Evolutionary conservation across 2,113 vertebrate species (phyloP).

Genomic region (Burhinus oedicnemus): DNA sequence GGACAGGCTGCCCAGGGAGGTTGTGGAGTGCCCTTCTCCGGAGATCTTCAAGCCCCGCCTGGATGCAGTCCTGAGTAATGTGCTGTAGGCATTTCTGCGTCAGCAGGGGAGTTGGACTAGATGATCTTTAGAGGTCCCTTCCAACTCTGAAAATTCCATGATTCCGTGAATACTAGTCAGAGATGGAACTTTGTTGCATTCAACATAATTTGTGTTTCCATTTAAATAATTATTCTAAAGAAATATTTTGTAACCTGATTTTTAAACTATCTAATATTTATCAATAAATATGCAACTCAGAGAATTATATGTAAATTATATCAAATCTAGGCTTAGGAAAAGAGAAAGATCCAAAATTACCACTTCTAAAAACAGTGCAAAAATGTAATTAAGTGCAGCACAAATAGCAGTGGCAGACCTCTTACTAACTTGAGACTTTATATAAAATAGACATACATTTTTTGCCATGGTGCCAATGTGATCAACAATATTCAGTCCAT

Average conservation of each 20-base stretch:
- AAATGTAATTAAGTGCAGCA: neutral
- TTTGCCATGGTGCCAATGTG: neutral
- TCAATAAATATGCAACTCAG: neutral
- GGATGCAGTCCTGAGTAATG: too few relatives aligned
- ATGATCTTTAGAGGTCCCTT: too few relatives aligned
- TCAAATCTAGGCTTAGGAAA: neutral
- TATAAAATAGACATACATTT: neutral
- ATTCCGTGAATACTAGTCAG: neutral
- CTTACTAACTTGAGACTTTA: neutral
- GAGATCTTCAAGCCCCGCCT: too few relatives aligned
- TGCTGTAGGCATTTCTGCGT: too few relatives aligned
- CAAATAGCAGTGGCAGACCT: neutral
- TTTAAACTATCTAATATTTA: neutral
- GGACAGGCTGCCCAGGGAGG: too few relatives aligned
- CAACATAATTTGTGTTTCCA: neutral
- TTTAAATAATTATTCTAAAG: neutral
- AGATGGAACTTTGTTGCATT: neutral
- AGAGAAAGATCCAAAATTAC: neutral
- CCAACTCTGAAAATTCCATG: too few relatives aligned
- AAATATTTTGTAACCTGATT: neutral
- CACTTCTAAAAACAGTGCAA: neutral
- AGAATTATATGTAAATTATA: neutral
- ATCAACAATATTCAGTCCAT: neutral
- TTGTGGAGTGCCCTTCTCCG: too few relatives aligned
- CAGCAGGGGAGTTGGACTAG: too few relatives aligned